Conservation (phyloP, 2,888 invertebrate species). For the Holacanthella duospinosa region DNA sequence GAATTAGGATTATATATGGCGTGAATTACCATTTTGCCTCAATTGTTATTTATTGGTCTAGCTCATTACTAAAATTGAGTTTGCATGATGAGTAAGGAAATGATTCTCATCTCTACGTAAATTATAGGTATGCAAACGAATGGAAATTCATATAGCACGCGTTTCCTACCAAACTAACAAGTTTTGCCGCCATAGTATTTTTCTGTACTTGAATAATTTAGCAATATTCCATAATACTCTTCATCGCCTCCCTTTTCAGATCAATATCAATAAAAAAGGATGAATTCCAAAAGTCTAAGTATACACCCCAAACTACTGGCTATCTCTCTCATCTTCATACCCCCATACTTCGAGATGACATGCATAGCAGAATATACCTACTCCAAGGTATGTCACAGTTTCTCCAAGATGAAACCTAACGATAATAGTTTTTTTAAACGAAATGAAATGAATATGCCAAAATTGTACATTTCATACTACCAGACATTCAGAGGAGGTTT, state of each 20-base stretch:
- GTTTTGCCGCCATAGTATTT: not conserved
- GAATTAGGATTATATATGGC: no score
- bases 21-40: no score
- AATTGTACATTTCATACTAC: not conserved
- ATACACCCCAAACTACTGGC: not conserved
- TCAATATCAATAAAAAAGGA: slow-evolving; percentile 2
- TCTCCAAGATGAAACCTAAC: not conserved
- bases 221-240: not conserved
- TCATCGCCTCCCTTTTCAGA: not conserved
- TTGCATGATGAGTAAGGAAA: not conserved
- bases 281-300: not conserved
- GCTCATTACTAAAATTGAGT: not conserved
- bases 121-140: slow-evolving; percentile 1
- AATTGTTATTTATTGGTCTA: no score
- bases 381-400: not conserved
- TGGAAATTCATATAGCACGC: not conserved
- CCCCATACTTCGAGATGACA: not conserved
- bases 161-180: not conserved
- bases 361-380: not conserved
- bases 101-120: not conserved
- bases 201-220: not conserved
- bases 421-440: not conserved
- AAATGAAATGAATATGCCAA: no score
- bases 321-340: not conserved
- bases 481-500: not conserved